Evolutionary conservation across 2,888 invertebrate genomes (phyloP).

Genomic region (Saturnia pavonia): DNA sequence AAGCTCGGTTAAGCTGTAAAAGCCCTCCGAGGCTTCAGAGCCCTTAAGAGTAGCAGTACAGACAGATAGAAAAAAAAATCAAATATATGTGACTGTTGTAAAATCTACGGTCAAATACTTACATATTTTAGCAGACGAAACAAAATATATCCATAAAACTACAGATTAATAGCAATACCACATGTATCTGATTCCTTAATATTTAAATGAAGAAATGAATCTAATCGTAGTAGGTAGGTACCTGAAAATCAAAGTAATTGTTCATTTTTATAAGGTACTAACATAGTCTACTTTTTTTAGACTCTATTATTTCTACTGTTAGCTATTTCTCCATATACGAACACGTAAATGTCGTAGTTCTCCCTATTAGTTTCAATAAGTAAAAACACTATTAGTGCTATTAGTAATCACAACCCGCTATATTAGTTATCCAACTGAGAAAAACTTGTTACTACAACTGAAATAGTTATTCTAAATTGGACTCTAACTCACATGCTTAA

Average conservation of each 20-base stretch:
- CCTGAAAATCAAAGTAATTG: background rate
- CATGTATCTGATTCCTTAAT: background rate
- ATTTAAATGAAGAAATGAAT: background rate
- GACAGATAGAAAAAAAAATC: no score
- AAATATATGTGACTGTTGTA: no score
- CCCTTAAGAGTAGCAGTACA: no score
- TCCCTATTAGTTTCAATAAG: background rate
- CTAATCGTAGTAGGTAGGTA: background rate
- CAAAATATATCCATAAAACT: no score
- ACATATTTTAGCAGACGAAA: no score
- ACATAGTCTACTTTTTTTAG: background rate
- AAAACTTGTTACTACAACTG: background rate
- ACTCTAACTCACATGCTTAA: conserved; percentile 43
- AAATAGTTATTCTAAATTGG: conserved; percentile 58
- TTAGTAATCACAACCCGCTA: background rate
- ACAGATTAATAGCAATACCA: no score
- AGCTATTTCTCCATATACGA: background rate
- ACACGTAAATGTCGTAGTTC: background rate
- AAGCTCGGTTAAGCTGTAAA: no score
- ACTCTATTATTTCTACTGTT: background rate
- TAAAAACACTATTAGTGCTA: background rate
- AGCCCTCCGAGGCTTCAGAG: no score
- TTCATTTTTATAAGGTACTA: background rate
- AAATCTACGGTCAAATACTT: no score
- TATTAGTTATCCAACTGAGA: background rate